Evolutionary conservation across 2,797 vertebrate genomes (phyloP).

Genomic region (Adrianichthys oophorus): DNA sequence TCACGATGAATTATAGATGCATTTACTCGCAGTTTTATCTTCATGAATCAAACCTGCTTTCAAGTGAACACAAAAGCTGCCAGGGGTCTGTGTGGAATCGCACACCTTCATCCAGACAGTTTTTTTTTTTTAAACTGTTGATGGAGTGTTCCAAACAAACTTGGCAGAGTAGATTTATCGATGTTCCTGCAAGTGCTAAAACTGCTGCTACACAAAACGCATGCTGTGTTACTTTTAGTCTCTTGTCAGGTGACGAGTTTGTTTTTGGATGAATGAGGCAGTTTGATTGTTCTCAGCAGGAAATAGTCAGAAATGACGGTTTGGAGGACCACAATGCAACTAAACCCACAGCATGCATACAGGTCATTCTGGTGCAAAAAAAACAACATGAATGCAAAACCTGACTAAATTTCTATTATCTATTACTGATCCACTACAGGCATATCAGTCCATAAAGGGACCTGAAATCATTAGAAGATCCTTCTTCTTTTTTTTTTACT

Average conservation of each 20-base stretch:
- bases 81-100: conserved; percentile 30
- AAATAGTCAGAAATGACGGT: too few relatives aligned
- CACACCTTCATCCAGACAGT: conserved; percentile 18
- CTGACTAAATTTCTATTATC: too few relatives aligned
- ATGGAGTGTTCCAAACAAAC: conserved; percentile 24
- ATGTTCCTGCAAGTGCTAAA: conserved; percentile 11
- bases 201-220: conserved; percentile 8
- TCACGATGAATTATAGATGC: conserved; percentile 85
- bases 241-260: conserved; percentile 3
- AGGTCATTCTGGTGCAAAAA: too few relatives aligned
- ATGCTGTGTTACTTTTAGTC: background rate
- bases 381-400: too few relatives aligned
- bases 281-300: background rate
- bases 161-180: conserved; percentile 27
- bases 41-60: conserved; percentile 75
- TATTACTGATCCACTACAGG: too few relatives aligned
- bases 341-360: too few relatives aligned
- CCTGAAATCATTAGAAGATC: too few relatives aligned
- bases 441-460: too few relatives aligned
- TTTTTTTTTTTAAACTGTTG: conserved; percentile 23
- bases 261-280: conserved; percentile 5
- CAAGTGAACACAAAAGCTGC: conserved; percentile 38
- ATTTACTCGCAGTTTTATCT: conserved; percentile 65
- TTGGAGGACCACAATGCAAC: too few relatives aligned
- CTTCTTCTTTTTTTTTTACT: too few relatives aligned